phyloP scores from a whole-genome alignment of 2,113 vertebrate genomes.

The Antechinus flavipes region DNA sequence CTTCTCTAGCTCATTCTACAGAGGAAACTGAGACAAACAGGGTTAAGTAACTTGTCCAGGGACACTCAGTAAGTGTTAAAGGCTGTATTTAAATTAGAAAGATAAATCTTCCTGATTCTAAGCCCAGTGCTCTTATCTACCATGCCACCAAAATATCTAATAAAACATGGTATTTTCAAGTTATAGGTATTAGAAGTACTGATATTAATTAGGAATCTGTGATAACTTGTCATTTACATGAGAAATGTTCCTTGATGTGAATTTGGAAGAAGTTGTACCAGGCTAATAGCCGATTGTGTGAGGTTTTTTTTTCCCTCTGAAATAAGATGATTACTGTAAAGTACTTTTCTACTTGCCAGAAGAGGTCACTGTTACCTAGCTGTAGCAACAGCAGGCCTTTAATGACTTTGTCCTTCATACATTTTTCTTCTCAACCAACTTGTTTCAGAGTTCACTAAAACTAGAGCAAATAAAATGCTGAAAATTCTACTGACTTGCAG shows the following conservation, averaged over 20 bases:
- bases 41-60: not conserved
- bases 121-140: not conserved
- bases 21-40: not conserved
- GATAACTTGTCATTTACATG: conserved; percentile 57
- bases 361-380: conserved; percentile 73
- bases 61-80: not conserved
- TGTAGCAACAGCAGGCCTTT: not conserved
- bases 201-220: conserved; percentile 47
- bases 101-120: not conserved
- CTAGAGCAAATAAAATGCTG: conserved; percentile 71
- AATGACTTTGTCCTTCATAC: not conserved
- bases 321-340: conserved; percentile 5
- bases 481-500: conserved; percentile 62
- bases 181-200: conserved; percentile 51
- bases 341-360: too few species aligned
- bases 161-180: conserved; percentile 60
- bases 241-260: conserved; percentile 57
- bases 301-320: not conserved
- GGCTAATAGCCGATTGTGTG: not conserved
- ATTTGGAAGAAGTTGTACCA: conserved; percentile 34
- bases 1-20: not conserved
- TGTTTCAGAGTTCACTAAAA: not conserved
- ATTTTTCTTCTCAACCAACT: not conserved
- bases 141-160: not conserved
- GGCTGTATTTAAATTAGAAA: not conserved